Conservation (phyloP, 2,888 invertebrate species). For the Scaptodrosophila latifasciaeformis region DNA sequence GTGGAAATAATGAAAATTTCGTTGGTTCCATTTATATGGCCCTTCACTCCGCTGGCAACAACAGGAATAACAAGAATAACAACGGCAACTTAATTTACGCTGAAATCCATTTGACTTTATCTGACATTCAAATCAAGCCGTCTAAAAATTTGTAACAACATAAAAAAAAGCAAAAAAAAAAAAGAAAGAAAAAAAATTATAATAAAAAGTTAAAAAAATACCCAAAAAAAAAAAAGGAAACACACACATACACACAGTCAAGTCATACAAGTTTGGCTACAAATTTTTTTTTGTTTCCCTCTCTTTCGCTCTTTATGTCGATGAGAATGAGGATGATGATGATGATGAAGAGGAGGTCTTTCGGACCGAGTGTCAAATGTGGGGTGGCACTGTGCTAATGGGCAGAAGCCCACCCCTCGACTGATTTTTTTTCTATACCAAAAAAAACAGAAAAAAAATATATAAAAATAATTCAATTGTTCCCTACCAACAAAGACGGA, state of each 20-base stretch:
- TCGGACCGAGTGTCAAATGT: conserved; percentile 31
- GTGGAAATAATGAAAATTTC: conserved; percentile 32
- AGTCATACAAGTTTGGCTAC: conserved; percentile 60
- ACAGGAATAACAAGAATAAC: conserved; percentile 4
- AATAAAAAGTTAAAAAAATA: conserved; percentile 27
- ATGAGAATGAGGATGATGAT: conserved; percentile 41
- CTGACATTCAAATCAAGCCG: conserved; percentile 72
- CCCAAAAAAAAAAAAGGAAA: conserved; percentile 25
- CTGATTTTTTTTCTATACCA: conserved; percentile 51
- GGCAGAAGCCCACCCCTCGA: conserved; percentile 66
- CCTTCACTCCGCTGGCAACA: conserved; percentile 33
- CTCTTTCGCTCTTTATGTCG: conserved; percentile 29
- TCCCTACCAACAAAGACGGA: conserved; percentile 49
- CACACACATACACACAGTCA: conserved; percentile 45
- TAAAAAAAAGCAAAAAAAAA: conserved; percentile 37
- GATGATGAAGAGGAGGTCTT: conserved; percentile 37
- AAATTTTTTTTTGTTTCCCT: conserved; percentile 46
- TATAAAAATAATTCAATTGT: conserved; percentile 73
- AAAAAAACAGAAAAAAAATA: no score
- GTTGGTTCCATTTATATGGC: conserved; percentile 34
- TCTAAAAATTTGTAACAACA: conserved; percentile 59
- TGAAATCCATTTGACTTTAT: conserved; percentile 72
- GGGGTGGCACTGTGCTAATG: conserved; percentile 70
- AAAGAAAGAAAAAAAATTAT: conserved; percentile 42
- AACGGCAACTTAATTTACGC: conserved; percentile 60